Evolutionary conservation across 1,140 invertebrate species (phyloP).

Genomic region (Aplysia californica): DNA sequence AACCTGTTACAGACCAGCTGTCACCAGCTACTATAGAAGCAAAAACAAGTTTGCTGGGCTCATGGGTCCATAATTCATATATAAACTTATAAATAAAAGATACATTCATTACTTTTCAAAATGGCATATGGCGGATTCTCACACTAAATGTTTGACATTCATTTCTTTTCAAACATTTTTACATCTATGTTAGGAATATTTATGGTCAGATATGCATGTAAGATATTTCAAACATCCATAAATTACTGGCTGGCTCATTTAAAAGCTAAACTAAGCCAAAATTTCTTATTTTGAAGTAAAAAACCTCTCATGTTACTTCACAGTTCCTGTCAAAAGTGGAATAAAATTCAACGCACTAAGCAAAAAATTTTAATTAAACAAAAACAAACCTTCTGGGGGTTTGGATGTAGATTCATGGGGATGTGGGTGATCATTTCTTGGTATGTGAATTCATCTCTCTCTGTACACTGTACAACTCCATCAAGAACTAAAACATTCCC

Average conservation of each 20-base stretch:
- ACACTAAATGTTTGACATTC: too few species aligned
- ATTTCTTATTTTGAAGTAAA: neutral
- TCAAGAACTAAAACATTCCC: slow-evolving; percentile 92
- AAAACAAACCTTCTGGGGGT: slow-evolving; percentile 83
- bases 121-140: too few species aligned
- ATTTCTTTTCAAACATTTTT: too few species aligned
- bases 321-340: neutral
- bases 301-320: neutral
- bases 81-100: neutral
- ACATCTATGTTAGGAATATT: too few species aligned
- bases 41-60: neutral
- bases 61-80: neutral
- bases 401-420: slow-evolving; percentile 89
- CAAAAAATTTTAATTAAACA: too few species aligned
- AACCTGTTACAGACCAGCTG: neutral
- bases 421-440: slow-evolving; percentile 99
- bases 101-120: neutral
- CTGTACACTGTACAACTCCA: slow-evolving; percentile 96
- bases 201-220: too few species aligned
- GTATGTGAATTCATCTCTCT: slow-evolving; percentile 96
- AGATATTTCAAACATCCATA: neutral
- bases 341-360: neutral
- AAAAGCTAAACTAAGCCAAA: neutral
- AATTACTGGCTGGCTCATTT: neutral
- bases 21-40: neutral